phyloP scores from a whole-genome alignment of 2,113 vertebrate genomes.

The Trichomycterus rosablanca region DNA sequence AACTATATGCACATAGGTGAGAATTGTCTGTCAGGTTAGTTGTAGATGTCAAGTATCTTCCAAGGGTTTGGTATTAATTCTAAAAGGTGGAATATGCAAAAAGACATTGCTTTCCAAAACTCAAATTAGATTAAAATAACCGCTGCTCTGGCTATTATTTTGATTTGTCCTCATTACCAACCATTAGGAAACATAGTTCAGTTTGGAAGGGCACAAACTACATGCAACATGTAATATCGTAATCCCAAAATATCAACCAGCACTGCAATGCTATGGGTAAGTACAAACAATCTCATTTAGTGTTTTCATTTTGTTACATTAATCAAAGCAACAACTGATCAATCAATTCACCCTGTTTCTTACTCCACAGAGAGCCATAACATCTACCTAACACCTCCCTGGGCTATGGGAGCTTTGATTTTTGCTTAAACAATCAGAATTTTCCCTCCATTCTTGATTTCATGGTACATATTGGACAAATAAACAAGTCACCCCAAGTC shows the following conservation, averaged over 20 bases:
- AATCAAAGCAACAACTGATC: too few species aligned
- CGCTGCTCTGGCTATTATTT: not conserved
- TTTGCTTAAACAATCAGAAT: constrained; percentile 61
- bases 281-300: constrained; percentile 27
- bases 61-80: not conserved
- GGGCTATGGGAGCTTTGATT: constrained; percentile 74
- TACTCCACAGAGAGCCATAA: constrained; percentile 44
- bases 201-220: constrained; percentile 54
- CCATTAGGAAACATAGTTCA: constrained; percentile 51
- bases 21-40: too few species aligned
- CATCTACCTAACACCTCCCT: constrained; percentile 74
- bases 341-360: not conserved
- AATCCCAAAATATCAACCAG: constrained; percentile 38
- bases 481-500: constrained; percentile 26
- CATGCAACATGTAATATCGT: constrained; percentile 2
- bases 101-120: constrained; percentile 24
- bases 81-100: constrained; percentile 23
- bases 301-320: too few species aligned
- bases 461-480: constrained; percentile 45
- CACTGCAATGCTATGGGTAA: constrained; percentile 55
- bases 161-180: not conserved
- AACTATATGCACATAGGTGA: too few species aligned
- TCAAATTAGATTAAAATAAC: constrained; percentile 16
- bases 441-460: constrained; percentile 53
- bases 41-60: too few species aligned